Base-by-base conservation (phyloP, 2,113 vertebrate genomes). In the Leptosomus discolor region DNA sequence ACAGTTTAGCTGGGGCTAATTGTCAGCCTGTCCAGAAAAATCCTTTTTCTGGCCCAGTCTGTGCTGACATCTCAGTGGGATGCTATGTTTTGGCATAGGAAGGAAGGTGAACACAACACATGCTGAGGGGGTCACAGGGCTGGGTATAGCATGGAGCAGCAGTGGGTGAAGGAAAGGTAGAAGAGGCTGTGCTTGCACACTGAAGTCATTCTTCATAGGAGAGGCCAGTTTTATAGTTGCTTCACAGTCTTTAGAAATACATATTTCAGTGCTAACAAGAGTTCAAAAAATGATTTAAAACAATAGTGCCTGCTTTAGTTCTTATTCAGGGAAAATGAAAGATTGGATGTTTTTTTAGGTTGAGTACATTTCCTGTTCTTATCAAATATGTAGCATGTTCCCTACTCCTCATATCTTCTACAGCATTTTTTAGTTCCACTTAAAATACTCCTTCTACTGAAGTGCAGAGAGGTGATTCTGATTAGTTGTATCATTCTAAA, bases 81-180 rank as follows among this genome's bases (percentile, higher is more conserved):
- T 2, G 1, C 12, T 48, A 27, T 58, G n/a, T 61, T 81, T 73
- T n/a, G 60, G 11, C 0, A 0, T 54, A 41, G 48, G 56, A 67
- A 50, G 12, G 12, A 48, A 24, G 32, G 11, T 54, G 15, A 29
- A 26, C 18, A 15, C 12, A 51, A 5, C 39, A 24, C 2, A 2
- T 27, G 36, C 13, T 29, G 13, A 7, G 8, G 29, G 16, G 1
- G 4, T 48, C 3, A 0, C 32, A 63, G 23, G 9, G 9, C 22
- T 67, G 37, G 22, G 32, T 15, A n/a, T 54, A 54, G 39, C 39
- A 18, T 2, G 0, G 21, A 43, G 23, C 18, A 78, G 12, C 37
- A 16, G 24, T 4, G 18, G 0, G 0, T 32, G 13, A 60, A 60
- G 57, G 29, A 80, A 24, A 48, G 19, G 19, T 6, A 32, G 54